phyloP scores from a whole-genome alignment of 2,888 invertebrate genomes.

The Epistrophe eligans region DNA sequence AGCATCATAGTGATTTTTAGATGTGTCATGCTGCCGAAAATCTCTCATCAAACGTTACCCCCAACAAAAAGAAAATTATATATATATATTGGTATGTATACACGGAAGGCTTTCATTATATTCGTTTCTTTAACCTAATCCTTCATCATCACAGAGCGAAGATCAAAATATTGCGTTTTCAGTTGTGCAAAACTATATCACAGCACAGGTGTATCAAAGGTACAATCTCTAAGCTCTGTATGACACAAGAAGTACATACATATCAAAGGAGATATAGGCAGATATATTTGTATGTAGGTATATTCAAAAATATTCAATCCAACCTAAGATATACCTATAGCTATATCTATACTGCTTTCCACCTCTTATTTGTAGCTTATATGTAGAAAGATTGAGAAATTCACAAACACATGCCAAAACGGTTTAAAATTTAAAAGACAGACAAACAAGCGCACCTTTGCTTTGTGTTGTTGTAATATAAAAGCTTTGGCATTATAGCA shows the following conservation, averaged over 20 bases:
- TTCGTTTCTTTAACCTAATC: constrained; percentile 56
- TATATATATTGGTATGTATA: background rate
- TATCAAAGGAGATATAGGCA: background rate
- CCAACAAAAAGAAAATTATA: constrained; percentile 13
- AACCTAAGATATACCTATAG: constrained; percentile 29
- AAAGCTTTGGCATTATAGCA: constrained; percentile 8
- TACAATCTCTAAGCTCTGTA: background rate
- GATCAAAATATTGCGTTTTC: constrained; percentile 69
- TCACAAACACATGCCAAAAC: constrained; percentile 21
- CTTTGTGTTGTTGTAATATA: constrained; percentile 32
- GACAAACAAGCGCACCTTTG: constrained; percentile 44
- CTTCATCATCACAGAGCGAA: constrained; percentile 16
- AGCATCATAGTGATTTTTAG: constrained; percentile 59
- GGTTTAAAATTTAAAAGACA: constrained; percentile 42
- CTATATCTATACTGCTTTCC: constrained; percentile 16
- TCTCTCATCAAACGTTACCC: constrained; percentile 58
- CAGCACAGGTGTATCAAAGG: background rate
- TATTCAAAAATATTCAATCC: constrained; percentile 63
- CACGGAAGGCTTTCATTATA: constrained; percentile 26
- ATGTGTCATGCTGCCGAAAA: constrained; percentile 13
- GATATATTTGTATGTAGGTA: background rate
- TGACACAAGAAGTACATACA: background rate
- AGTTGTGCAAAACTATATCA: constrained; percentile 54
- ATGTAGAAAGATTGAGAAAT: background rate
- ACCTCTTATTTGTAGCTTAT: background rate